Percentiles rank a stretch among this genome's conserved stretches.
Evolutionary conservation across 2,113 vertebrate species (phyloP).

Genomic region (Antennarius striatus): DNA sequence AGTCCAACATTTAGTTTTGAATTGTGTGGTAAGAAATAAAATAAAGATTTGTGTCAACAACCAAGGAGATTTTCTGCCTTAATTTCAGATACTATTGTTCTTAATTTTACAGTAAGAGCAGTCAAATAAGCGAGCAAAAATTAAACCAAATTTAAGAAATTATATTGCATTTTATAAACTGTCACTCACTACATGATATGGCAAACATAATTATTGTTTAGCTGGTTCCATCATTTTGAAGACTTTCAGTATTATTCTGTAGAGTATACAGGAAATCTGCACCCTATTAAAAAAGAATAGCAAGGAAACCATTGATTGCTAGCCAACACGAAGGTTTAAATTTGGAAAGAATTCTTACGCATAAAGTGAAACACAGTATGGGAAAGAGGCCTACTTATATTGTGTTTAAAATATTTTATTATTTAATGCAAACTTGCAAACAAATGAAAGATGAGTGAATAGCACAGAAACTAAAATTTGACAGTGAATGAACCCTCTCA

Average conservation of each 20-base stretch:
- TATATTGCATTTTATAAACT: conserved; percentile 17
- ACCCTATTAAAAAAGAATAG: background rate
- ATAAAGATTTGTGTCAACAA: conserved; percentile 6
- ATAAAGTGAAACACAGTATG: too few relatives aligned
- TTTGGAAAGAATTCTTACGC: too few relatives aligned
- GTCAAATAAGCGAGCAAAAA: conserved; percentile 1
- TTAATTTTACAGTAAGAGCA: conserved; percentile 14
- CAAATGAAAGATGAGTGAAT: too few relatives aligned
- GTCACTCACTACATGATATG: conserved; percentile 18
- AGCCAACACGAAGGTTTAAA: too few relatives aligned
- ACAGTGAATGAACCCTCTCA: too few relatives aligned
- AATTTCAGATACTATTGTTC: conserved; percentile 10
- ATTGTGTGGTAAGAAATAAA: background rate
- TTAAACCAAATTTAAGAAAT: background rate
- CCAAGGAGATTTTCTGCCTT: conserved; percentile 6
- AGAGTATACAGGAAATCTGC: conserved; percentile 9
- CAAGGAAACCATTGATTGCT: background rate
- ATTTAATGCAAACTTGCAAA: too few relatives aligned
- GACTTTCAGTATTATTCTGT: conserved; percentile 9
- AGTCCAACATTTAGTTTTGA: conserved; percentile 22
- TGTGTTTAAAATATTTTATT: too few relatives aligned
- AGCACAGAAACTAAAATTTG: too few relatives aligned
- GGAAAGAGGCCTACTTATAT: too few relatives aligned
- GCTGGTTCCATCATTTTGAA: conserved; percentile 19
- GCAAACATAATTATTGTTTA: conserved; percentile 20